A percentile compares a stretch with the other conserved stretches of the same genome.
Evolutionary conservation across 2,888 invertebrate species (phyloP).

Genomic region (Itoplectis maculator): DNA sequence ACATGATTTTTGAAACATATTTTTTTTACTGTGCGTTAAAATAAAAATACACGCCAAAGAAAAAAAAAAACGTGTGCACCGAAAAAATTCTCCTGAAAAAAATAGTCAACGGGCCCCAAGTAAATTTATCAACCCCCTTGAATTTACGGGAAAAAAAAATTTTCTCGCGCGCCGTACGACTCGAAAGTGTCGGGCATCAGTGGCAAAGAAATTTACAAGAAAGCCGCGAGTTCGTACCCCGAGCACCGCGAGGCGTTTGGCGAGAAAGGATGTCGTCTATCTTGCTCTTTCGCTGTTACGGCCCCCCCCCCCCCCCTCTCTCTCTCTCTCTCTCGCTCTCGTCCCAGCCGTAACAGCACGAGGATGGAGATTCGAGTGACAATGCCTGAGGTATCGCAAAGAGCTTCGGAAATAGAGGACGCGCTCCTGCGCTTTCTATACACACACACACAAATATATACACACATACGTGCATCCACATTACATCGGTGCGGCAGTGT

Average conservation of each 20-base stretch:
- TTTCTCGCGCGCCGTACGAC: no score
- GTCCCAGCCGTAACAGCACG: slow-evolving; percentile 10
- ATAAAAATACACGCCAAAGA: no score
- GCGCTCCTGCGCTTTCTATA: neutral
- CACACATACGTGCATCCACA: no score
- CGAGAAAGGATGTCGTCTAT: slow-evolving; percentile 51
- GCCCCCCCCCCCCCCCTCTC: no score
- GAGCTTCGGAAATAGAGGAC: slow-evolving; percentile 55
- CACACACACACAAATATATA: no score
- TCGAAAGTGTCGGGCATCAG: neutral
- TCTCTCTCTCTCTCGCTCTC: neutral
- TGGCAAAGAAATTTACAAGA: slow-evolving; percentile 3
- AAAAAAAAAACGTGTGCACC: no score
- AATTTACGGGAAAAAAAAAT: neutral
- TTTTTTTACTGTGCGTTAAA: no score
- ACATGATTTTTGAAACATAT: no score
- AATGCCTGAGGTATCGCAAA: slow-evolving; percentile 59
- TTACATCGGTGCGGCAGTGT: slow-evolving; percentile 1
- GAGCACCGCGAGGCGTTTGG: slow-evolving; percentile 59
- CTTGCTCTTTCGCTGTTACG: slow-evolving; percentile 8
- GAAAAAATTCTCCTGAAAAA: no score
- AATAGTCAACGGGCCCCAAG: no score
- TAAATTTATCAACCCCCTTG: no score
- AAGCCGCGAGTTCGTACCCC: slow-evolving; percentile 1
- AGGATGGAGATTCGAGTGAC: slow-evolving; percentile 52